Conservation (phyloP, 1,140 invertebrate species). For the Neomicropteryx cornuta region DNA sequence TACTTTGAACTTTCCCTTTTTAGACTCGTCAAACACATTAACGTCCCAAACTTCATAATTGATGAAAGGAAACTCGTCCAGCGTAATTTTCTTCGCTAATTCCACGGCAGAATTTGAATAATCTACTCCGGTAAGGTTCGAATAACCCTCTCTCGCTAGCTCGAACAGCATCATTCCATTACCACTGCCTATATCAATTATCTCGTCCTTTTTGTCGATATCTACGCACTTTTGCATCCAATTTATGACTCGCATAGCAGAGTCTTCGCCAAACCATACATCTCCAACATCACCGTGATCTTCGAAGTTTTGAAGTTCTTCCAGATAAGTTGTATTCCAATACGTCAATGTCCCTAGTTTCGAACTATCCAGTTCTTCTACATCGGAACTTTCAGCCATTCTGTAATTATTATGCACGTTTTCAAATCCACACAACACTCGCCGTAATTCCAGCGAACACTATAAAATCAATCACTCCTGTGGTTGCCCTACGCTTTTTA, state of each 20-base stretch:
- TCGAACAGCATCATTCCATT: conserved; percentile 80
- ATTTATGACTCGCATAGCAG: conserved; percentile 58
- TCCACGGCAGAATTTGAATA: conserved; percentile 71
- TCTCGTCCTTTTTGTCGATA: conserved; percentile 31
- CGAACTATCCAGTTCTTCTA: conserved; percentile 54
- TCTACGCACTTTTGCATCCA: conserved; percentile 43
- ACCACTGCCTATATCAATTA: conserved; percentile 70
- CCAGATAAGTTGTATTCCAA: conserved; percentile 74
- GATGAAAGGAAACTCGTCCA: conserved; percentile 42
- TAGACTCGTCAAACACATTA: conserved; percentile 45
- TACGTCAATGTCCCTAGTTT: conserved; percentile 71
- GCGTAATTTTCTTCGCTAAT: conserved; percentile 55
- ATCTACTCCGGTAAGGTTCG: conserved; percentile 68
- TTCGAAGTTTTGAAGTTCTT: conserved; percentile 73
- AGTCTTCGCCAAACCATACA: conserved; percentile 86
- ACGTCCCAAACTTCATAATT: conserved; percentile 36
- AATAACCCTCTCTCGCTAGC: conserved; percentile 62
- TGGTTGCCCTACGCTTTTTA: no score
- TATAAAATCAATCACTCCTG: no score
- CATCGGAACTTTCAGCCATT: no score
- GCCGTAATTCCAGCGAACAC: no score
- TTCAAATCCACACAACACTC: no score
- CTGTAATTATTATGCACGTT: no score
- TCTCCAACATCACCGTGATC: conserved; percentile 82
- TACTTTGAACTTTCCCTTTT: conserved; percentile 45